These are phyloP conservation scores for Sebastes kiyomatsui DNA, from an alignment of 2,797 vertebrate species.

Conservation along the genomic window DNA sequence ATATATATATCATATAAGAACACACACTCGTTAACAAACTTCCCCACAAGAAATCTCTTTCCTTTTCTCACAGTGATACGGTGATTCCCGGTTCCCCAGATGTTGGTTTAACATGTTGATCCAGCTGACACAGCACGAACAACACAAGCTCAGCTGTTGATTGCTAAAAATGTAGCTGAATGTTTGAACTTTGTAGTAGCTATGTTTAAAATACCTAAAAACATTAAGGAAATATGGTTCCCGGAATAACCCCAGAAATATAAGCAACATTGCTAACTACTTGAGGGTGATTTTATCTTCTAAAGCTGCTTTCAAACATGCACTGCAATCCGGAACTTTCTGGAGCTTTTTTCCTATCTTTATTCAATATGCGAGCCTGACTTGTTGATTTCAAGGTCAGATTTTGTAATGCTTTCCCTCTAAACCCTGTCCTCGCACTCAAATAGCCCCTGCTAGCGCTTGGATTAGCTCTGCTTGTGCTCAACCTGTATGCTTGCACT, in stretches of 20 bases:
- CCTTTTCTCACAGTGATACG: neutral
- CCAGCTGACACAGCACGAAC: neutral
- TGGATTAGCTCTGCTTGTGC: too few species aligned
- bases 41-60: neutral
- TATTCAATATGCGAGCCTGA: too few species aligned
- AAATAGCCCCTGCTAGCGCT: too few species aligned
- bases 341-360: too few species aligned
- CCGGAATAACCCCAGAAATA: neutral
- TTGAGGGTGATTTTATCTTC: neutral
- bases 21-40: neutral
- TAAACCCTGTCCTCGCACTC: too few species aligned
- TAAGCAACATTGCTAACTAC: neutral
- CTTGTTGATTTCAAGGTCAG: too few species aligned
- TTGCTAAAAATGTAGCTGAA: neutral
- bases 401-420: too few species aligned
- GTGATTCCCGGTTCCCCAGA: neutral
- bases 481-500: too few species aligned
- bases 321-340: too few species aligned
- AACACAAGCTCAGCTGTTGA: neutral
- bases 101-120: neutral
- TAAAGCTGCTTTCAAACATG: neutral
- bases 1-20: neutral
- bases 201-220: neutral
- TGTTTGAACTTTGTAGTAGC: neutral
- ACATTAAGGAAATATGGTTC: neutral